Evolutionary conservation across 2,888 invertebrate genomes (phyloP).

Genomic region (Trisateles emortualis): DNA sequence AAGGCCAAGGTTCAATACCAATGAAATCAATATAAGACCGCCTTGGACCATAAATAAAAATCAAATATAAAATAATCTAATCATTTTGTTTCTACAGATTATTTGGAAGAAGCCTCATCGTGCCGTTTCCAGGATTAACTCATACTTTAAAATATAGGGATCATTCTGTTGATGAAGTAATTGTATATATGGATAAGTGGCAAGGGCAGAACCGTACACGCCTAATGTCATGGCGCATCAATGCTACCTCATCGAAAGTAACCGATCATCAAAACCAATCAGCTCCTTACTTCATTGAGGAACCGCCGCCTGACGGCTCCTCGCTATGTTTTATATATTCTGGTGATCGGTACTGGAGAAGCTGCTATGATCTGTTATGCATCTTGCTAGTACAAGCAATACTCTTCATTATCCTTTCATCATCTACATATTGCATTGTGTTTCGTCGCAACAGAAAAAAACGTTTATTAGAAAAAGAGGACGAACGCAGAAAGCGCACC

Average conservation of each 20-base stretch:
- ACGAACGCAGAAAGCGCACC: conserved; percentile 40
- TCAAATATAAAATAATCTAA: too few relatives aligned
- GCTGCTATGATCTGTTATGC: conserved; percentile 86
- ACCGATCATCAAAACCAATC: conserved; percentile 1
- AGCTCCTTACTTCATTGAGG: neutral
- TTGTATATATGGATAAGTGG: conserved; percentile 30
- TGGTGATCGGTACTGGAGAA: conserved; percentile 81
- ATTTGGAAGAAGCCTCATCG: conserved; percentile 19
- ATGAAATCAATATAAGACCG: too few relatives aligned
- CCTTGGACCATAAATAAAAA: too few relatives aligned
- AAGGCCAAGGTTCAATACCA: too few relatives aligned
- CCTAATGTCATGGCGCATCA: conserved; percentile 27
- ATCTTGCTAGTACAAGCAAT: conserved; percentile 73
- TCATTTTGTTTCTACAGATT: conserved; percentile 24
- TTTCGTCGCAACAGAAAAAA: conserved; percentile 41
- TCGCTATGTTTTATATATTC: conserved; percentile 13
- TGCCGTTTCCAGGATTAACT: conserved; percentile 9
- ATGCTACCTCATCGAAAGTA: conserved; percentile 9
- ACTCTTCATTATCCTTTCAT: conserved; percentile 23
- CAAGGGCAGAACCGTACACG: neutral
- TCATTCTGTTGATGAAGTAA: conserved; percentile 22
- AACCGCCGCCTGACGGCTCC: conserved; percentile 38
- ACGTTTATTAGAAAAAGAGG: conserved; percentile 47
- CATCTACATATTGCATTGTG: conserved; percentile 33
- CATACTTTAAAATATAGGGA: conserved; percentile 20